Conservation (phyloP, 2,113 vertebrate species). For the Scomber scombrus region DNA sequence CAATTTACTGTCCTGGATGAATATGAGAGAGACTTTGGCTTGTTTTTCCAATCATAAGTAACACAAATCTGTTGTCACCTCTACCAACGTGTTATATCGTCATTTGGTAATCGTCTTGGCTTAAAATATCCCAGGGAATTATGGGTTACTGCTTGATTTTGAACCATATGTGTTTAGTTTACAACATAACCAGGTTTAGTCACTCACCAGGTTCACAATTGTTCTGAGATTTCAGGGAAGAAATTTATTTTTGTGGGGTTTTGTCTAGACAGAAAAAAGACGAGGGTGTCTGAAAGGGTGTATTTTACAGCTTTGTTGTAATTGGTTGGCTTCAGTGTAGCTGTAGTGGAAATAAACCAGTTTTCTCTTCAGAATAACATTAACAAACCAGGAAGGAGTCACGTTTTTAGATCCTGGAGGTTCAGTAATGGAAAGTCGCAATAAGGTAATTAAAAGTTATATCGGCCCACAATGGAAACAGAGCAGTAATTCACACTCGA, state of each 20-base stretch:
- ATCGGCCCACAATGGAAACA: background rate
- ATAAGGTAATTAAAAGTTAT: background rate
- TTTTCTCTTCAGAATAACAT: background rate
- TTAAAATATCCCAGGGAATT: background rate
- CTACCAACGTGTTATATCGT: background rate
- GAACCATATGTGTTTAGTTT: too few relatives aligned
- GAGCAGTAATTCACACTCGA: conserved; percentile 13
- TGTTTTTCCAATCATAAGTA: background rate
- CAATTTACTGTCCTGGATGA: background rate
- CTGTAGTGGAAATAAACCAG: background rate
- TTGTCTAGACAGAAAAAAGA: too few relatives aligned
- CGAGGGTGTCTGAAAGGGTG: too few relatives aligned
- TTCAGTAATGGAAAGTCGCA: background rate
- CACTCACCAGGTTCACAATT: too few relatives aligned
- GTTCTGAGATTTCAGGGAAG: too few relatives aligned
- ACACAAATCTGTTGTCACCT: too few relatives aligned
- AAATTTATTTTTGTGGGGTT: too few relatives aligned
- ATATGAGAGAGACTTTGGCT: background rate
- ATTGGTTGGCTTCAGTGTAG: background rate
- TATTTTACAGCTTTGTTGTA: background rate
- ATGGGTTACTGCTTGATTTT: too few relatives aligned
- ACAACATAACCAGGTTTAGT: too few relatives aligned
- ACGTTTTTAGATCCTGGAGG: background rate
- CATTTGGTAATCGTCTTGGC: background rate
- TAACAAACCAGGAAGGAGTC: background rate